Evolutionary conservation across 2,888 invertebrate species (phyloP), one percentile per base, ranked within the genome.

Genomic region (Petrolisthes manimaculis): DNA sequence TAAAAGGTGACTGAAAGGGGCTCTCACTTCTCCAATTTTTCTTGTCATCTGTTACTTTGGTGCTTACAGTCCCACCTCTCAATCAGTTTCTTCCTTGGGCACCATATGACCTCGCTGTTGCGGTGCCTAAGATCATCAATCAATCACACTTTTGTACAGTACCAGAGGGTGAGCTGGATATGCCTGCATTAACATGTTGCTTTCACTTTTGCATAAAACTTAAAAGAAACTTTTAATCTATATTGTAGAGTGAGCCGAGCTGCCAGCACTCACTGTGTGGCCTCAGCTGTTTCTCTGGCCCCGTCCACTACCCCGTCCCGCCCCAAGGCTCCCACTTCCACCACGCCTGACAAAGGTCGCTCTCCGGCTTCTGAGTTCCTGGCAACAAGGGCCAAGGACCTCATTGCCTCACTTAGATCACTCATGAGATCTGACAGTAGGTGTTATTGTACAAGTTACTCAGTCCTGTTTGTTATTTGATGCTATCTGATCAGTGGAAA

Each of bases 181-280:
- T 37, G 37, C 37, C 37, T 37, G 37, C 37, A 37, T 37, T 37
- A 37, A 37, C 37, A 37, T 37, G 37, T 37, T 37, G 37, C 37
- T 37, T 2, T 37, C 37, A 1, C 37, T 37, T 37, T n/a, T 67
- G 67, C 67, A 67, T n/a, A 67, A 2, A n/a, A 12, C n/a, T 37
- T 37, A 37, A 2, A 37, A 37, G 37, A 37, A 37, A 37, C 61
- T 61, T 12, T 61, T 82, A 61, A 21, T 37, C 5, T 86, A 12
- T 21, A 21, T 78, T 83, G 18, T 83, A 89, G 89, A 51, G 89
- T 89, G 80, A 89, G 84, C 82, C 89, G 89, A 77, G 86, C 89
- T 61, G 83, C 75, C 80, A 89, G 89, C 55, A 89, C 89, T 18
- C 81, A 89, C 78, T 89, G 89, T 71, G 89, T 89, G 21, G 89